Evolutionary conservation across 2,797 vertebrate genomes (phyloP).

Genomic region (Zenarchopterus dispar): DNA sequence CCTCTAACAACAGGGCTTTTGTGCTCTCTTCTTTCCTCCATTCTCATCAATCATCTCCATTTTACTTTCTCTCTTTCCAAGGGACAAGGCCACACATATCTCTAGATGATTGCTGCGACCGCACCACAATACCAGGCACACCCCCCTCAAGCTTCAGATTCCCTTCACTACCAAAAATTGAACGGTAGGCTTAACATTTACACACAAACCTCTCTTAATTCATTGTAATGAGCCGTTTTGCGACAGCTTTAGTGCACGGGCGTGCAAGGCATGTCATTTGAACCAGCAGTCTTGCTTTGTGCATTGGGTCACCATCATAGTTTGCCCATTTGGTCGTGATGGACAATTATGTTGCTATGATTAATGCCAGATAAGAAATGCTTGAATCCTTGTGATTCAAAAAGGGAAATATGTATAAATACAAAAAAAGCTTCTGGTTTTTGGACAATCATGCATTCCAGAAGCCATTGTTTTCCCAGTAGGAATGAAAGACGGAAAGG

Average conservation of each 20-base stretch:
- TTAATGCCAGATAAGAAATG: constrained; percentile 56
- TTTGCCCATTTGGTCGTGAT: constrained; percentile 66
- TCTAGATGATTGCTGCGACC: constrained; percentile 72
- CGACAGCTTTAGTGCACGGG: constrained; percentile 80
- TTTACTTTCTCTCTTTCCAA: constrained; percentile 35
- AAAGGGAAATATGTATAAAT: constrained; percentile 20
- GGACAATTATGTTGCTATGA: constrained; percentile 63
- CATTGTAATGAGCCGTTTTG: constrained; percentile 79
- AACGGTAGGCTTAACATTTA: constrained; percentile 77
- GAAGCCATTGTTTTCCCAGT: no score
- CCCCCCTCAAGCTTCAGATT: constrained; percentile 66
- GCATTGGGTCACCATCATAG: constrained; percentile 59
- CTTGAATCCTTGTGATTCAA: constrained; percentile 2
- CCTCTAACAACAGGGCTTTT: constrained; percentile 32
- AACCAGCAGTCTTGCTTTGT: constrained; percentile 63
- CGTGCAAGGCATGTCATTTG: constrained; percentile 78
- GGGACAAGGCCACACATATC: constrained; percentile 69
- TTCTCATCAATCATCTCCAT: constrained; percentile 52
- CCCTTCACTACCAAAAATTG: constrained; percentile 75
- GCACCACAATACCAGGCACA: constrained; percentile 67
- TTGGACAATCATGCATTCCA: neutral
- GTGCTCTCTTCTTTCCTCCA: constrained; percentile 29
- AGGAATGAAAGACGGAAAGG: no score
- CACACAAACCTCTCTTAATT: constrained; percentile 75
- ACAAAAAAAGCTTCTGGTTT: constrained; percentile 29